These are phyloP conservation scores for Pterostichus niger DNA, from an alignment of 2,888 invertebrate species.

Conservation along the genomic window DNA sequence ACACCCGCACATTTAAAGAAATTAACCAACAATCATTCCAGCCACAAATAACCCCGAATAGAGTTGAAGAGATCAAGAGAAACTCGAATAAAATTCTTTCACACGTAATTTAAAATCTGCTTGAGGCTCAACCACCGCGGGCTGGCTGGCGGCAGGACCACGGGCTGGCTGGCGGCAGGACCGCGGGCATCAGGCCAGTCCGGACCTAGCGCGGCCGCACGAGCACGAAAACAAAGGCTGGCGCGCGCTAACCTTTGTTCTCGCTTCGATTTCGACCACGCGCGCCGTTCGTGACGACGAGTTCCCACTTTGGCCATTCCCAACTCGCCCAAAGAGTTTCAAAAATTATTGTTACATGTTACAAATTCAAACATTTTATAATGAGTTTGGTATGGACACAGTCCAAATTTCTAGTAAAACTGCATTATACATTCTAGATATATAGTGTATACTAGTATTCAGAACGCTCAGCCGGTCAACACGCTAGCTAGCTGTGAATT, in stretches of 20 bases:
- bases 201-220: constrained; percentile 37
- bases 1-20: constrained; percentile 50
- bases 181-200: constrained; percentile 7
- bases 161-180: background rate
- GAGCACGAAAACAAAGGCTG: constrained; percentile 60
- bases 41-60: constrained; percentile 30
- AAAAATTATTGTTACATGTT: no score
- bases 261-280: constrained; percentile 42
- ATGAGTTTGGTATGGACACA: no score
- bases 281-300: constrained; percentile 26
- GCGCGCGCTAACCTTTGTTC: constrained; percentile 62
- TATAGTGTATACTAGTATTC: no score
- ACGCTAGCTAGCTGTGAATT: no score
- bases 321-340: no score
- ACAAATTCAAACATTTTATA: no score
- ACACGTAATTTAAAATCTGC: constrained; percentile 57
- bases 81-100: constrained; percentile 63
- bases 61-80: constrained; percentile 43
- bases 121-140: constrained; percentile 4
- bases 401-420: no score
- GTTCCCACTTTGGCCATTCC: no score
- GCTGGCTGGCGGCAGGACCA: background rate
- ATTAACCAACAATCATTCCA: constrained; percentile 32
- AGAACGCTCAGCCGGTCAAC: no score
- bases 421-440: no score